phyloP scores from a whole-genome alignment of 2,113 vertebrate species.

The Toxotes jaculatrix region DNA sequence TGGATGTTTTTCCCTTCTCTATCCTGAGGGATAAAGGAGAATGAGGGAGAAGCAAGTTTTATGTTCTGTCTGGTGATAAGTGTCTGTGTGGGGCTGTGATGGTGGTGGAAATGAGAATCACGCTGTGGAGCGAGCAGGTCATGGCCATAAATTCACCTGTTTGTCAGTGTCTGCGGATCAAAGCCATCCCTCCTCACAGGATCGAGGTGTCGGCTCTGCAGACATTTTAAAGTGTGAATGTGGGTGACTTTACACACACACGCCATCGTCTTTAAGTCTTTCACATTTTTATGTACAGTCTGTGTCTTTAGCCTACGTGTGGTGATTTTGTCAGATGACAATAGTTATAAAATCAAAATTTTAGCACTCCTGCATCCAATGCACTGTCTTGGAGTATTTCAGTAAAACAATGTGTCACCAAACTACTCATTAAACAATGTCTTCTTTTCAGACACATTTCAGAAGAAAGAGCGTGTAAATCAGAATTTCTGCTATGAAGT shows the following conservation, averaged over 20 bases:
- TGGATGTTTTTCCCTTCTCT: constrained; percentile 9
- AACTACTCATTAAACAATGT: too few species aligned
- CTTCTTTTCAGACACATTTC: too few species aligned
- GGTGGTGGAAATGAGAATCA: constrained; percentile 51
- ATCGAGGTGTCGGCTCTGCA: constrained; percentile 6
- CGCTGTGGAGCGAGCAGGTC: constrained; percentile 21
- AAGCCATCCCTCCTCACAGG: constrained; percentile 36
- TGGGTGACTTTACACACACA: not conserved
- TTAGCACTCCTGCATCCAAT: too few species aligned
- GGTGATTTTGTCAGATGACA: too few species aligned
- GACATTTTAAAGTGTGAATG: constrained; percentile 29
- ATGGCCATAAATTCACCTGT: constrained; percentile 53
- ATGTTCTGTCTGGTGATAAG: constrained; percentile 56
- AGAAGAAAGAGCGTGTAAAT: too few species aligned
- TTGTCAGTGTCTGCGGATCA: constrained; percentile 54
- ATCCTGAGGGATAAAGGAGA: constrained; percentile 4
- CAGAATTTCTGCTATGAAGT: too few species aligned
- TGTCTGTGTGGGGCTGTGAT: constrained; percentile 33
- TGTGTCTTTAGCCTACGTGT: too few species aligned
- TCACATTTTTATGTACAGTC: too few species aligned
- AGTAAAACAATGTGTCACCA: too few species aligned
- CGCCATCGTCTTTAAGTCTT: too few species aligned
- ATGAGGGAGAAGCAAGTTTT: constrained; percentile 44
- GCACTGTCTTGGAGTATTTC: too few species aligned
- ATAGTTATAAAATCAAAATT: too few species aligned